phyloP scores from a whole-genome alignment of 1,140 invertebrate genomes.

The Aphelenchoides avenae region DNA sequence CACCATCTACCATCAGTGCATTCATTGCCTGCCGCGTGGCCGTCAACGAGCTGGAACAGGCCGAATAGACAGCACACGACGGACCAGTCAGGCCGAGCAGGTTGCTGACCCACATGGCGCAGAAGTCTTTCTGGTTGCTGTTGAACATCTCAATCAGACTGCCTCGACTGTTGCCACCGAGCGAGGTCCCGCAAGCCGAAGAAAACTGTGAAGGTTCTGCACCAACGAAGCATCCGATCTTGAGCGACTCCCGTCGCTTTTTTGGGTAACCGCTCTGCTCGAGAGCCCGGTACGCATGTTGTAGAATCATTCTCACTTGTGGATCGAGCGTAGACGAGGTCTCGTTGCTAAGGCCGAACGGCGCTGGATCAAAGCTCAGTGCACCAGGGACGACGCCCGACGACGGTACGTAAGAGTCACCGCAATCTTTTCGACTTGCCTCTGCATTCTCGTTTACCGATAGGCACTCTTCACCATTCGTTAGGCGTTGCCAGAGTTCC shows the following conservation, averaged over 20 bases:
- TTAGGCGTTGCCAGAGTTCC: conserved; percentile 25
- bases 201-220: conserved; percentile 20
- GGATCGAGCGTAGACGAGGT: neutral
- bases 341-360: conserved; percentile 6
- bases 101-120: conserved; percentile 23
- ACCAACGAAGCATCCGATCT: conserved; percentile 21
- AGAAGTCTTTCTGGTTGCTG: conserved; percentile 37
- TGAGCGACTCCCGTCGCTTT: neutral
- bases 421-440: neutral
- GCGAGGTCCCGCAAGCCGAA: neutral
- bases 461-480: conserved; percentile 10
- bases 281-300: conserved; percentile 11
- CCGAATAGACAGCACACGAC: conserved; percentile 22
- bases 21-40: conserved; percentile 22
- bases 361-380: conserved; percentile 5
- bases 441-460: conserved; percentile 1
- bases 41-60: conserved; percentile 21
- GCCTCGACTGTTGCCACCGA: conserved; percentile 9
- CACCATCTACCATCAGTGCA: conserved; percentile 4
- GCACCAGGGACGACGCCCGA: conserved; percentile 11
- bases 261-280: conserved; percentile 15
- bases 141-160: conserved; percentile 28
- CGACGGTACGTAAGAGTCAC: neutral
- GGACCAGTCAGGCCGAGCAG: conserved; percentile 29
- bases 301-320: conserved; percentile 7